These are phyloP conservation scores for Phalacrocorax aristotelis DNA, from an alignment of 2,113 vertebrate species.

Conservation along the genomic window DNA sequence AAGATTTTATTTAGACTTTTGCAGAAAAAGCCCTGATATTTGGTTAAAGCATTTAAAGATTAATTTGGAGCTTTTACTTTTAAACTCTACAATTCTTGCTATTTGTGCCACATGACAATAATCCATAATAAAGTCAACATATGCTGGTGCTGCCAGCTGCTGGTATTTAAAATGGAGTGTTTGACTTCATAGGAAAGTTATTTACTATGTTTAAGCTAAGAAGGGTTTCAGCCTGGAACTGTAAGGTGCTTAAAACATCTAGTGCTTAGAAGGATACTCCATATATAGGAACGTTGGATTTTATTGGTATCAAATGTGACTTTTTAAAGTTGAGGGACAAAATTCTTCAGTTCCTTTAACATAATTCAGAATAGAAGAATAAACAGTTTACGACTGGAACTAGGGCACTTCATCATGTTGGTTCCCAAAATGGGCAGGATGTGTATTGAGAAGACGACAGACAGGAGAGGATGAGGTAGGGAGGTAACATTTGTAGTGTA, in stretches of 20 bases:
- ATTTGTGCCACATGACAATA: constrained; percentile 53
- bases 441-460: rapidly evolving
- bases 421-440: neutral
- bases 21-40: constrained; percentile 62
- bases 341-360: constrained; percentile 20
- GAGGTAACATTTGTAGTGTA: neutral
- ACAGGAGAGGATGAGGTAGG: neutral
- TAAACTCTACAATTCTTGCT: constrained; percentile 49
- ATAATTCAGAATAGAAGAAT: neutral
- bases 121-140: constrained; percentile 61
- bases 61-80: constrained; percentile 69
- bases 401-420: neutral
- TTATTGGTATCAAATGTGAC: constrained; percentile 46
- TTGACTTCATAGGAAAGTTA: constrained; percentile 64
- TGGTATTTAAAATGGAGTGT: constrained; percentile 70
- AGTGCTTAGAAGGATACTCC: constrained; percentile 51
- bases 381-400: constrained; percentile 9
- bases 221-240: constrained; percentile 60
- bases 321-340: constrained; percentile 39
- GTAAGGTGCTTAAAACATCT: constrained; percentile 72
- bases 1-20: constrained; percentile 59
- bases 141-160: constrained; percentile 43
- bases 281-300: constrained; percentile 63
- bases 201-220: constrained; percentile 70
- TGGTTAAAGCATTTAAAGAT: constrained; percentile 72